Evolutionary conservation across 2,888 invertebrate genomes (phyloP).

Genomic region (Tachina grossa): DNA sequence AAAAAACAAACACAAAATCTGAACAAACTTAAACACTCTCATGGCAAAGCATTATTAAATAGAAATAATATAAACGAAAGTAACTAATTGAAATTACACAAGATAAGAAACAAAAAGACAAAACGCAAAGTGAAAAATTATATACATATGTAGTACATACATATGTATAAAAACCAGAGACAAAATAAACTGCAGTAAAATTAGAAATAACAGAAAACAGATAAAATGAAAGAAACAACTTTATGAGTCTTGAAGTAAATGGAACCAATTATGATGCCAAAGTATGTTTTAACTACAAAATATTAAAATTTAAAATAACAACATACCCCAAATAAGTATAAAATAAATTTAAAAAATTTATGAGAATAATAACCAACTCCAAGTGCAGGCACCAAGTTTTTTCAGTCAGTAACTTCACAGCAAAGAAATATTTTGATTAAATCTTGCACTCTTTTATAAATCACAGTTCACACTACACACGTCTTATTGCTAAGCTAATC

Average conservation of each 20-base stretch:
- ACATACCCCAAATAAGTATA: neutral
- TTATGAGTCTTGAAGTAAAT: slow-evolving; percentile 2
- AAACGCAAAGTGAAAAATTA: neutral
- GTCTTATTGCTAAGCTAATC: too few relatives aligned
- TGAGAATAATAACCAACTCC: too few relatives aligned
- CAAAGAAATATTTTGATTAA: too few relatives aligned
- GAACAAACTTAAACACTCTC: neutral
- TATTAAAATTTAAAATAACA: neutral
- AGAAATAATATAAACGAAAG: slow-evolving; percentile 44
- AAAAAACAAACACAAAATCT: slow-evolving; percentile 11
- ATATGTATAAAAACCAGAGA: neutral
- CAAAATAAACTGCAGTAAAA: neutral
- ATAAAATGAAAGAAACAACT: neutral
- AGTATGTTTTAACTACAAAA: neutral
- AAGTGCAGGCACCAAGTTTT: too few relatives aligned
- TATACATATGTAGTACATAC: neutral
- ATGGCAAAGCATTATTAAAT: slow-evolving; percentile 7
- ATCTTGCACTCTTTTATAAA: too few relatives aligned
- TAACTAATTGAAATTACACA: slow-evolving; percentile 38
- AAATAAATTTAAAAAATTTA: neutral
- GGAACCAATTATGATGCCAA: neutral
- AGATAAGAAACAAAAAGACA: slow-evolving; percentile 12
- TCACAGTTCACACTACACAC: too few relatives aligned
- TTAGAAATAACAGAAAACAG: neutral
- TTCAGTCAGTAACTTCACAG: too few relatives aligned